Conservation (phyloP, 2,113 vertebrate species). For the Noturus placidus region DNA sequence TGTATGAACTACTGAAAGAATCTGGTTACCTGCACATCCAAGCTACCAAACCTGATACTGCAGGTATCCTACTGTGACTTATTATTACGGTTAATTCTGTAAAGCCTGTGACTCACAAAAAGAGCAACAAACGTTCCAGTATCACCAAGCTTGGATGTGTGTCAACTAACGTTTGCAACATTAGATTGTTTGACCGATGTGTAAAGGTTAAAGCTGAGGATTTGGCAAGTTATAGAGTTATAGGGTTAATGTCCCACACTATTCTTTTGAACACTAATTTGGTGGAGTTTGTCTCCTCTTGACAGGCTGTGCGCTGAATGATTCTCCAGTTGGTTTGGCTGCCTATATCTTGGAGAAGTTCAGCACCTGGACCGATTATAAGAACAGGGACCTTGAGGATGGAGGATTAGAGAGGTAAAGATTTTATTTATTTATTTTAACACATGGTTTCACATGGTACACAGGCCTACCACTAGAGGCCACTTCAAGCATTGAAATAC, state of each 20-base stretch:
- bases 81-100: not conserved
- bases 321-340: conserved; percentile 83
- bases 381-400: conserved; percentile 70
- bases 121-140: not conserved
- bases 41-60: conserved; percentile 86
- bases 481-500: not conserved
- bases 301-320: conserved; percentile 81
- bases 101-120: not conserved
- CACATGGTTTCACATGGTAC: not conserved
- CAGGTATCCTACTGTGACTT: conserved; percentile 65
- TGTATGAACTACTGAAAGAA: conserved; percentile 73
- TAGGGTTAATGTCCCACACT: not conserved
- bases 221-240: not conserved
- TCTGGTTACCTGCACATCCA: conserved; percentile 85
- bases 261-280: not conserved
- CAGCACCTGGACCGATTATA: conserved; percentile 78
- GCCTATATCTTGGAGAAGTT: conserved; percentile 88
- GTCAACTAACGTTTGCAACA: not conserved
- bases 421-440: too few relatives aligned
- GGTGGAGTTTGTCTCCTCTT: conserved; percentile 3
- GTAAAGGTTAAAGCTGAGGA: not conserved
- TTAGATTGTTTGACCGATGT: not conserved
- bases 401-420: conserved; percentile 82
- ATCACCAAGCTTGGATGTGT: not conserved
- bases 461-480: not conserved